These are phyloP conservation scores for Acrocephalus kingi DNA, from an alignment of 2,113 vertebrate genomes.

Conservation along the genomic window DNA sequence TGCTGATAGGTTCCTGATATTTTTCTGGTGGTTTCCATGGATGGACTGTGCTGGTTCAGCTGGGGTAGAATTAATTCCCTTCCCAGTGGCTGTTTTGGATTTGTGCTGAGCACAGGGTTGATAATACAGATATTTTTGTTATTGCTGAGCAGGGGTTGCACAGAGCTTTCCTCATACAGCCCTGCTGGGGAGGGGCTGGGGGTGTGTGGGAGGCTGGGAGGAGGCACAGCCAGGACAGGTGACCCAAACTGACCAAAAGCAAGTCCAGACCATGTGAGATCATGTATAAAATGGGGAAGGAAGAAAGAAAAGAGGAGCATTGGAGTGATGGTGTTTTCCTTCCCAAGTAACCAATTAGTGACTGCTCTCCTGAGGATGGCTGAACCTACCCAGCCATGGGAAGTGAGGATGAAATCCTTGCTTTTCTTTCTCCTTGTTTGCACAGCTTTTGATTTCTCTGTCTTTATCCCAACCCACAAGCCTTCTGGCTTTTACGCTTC, in stretches of 20 bases:
- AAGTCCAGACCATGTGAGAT: neutral
- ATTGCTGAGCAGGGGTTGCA: neutral
- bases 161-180: accelerated
- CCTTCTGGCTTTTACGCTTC: neutral
- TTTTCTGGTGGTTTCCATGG: neutral
- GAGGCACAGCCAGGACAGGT: neutral
- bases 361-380: neutral
- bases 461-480: neutral
- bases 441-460: neutral
- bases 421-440: neutral
- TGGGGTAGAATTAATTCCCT: neutral
- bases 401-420: neutral
- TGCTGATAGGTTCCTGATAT: neutral
- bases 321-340: neutral
- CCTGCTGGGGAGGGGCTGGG: accelerated
- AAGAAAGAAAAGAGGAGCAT: no score
- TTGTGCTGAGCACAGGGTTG: neutral
- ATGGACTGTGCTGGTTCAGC: neutral
- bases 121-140: neutral
- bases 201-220: neutral
- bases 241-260: neutral
- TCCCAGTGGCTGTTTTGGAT: neutral
- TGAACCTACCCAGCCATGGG: neutral
- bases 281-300: neutral
- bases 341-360: neutral